Evolutionary conservation across 2,113 vertebrate genomes (phyloP), one percentile per base, ranked within the genome.

Genomic region (Cinclus cinclus): DNA sequence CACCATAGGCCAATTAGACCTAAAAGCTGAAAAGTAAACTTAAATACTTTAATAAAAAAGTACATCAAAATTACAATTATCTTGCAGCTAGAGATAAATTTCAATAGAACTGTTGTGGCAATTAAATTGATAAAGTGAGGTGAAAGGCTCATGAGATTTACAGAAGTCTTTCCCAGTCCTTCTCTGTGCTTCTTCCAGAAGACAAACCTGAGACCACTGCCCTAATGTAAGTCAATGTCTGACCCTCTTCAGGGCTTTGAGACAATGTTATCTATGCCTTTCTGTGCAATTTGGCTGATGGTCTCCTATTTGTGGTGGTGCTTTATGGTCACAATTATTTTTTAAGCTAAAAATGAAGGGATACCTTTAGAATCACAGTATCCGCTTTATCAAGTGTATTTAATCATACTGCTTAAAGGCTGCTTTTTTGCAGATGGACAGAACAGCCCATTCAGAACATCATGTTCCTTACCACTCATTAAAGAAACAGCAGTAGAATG

Each of bases 301-400:
- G 46, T 53, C 46, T 90, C 39, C 33, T 71, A 49, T 77, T 50
- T 58, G 17, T 7, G 3, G 17, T n/a, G 18, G 22, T 60, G 74
- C 64, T 65, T 80, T 69, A 65, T 63, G 73, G 50, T 80, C 20
- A 65, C 24, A 68, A 30, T 74, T 58, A 52, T 63, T 75, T 87
- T 89, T 91, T 60, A 68, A 84, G 58, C 41, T 76, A 70, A 83
- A 91, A 76, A 42, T 25, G 21, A 12, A 76, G 31, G 25, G 50
- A 12, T 27, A 50, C 27, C 44, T 59, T 77, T 70, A 82, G 82
- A 75, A 85, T 96, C 80, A 79, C 60, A 96, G 58, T 74, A 96
- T 88, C 44, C 96, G 78, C 42, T 76, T 62, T 92, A 96, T 92
- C 55, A 90, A 95, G n/a, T n/a, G 68, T 89, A 94, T 86, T 96